Conservation (phyloP, 2,888 invertebrate species). For the Nomada ferruginata region DNA sequence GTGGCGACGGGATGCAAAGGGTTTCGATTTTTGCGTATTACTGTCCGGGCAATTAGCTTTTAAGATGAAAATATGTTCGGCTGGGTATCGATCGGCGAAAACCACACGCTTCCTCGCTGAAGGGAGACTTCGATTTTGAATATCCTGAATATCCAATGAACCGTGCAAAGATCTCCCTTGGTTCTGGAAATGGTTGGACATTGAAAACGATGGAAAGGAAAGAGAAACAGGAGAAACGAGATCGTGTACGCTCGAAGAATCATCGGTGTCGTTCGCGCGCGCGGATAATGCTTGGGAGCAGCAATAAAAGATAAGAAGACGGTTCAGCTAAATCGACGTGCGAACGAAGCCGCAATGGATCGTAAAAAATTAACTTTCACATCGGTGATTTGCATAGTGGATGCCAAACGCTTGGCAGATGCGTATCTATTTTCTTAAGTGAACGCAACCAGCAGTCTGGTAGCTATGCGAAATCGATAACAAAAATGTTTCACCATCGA, state of each 20-base stretch:
- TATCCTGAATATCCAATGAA: constrained; percentile 1
- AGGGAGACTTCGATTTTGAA: background rate
- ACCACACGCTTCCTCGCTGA: background rate
- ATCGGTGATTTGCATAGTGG: constrained; percentile 47
- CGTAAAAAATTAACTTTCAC: constrained; percentile 61
- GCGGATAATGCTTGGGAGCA: constrained; percentile 21
- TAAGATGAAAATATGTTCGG: background rate
- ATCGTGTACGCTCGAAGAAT: constrained; percentile 27
- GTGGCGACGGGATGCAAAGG: constrained; percentile 1
- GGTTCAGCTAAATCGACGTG: background rate
- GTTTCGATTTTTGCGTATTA: background rate
- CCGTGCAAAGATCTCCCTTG: constrained; percentile 1
- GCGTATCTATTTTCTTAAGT: constrained; percentile 17
- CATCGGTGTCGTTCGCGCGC: constrained; percentile 38
- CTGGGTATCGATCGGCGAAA: background rate
- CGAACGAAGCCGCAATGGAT: constrained; percentile 47
- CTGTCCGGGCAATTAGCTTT: constrained; percentile 6
- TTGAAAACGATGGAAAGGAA: constrained; percentile 3
- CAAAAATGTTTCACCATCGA: constrained; percentile 29
- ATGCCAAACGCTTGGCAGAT: constrained; percentile 18
- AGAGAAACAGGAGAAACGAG: background rate
- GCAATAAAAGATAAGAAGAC: constrained; percentile 53
- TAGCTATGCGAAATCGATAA: background rate
- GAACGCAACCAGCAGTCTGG: constrained; percentile 4
- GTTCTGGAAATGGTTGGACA: background rate